These are phyloP conservation scores for Lithosia quadra DNA, from an alignment of 2,888 invertebrate species.

Conservation along the genomic window DNA sequence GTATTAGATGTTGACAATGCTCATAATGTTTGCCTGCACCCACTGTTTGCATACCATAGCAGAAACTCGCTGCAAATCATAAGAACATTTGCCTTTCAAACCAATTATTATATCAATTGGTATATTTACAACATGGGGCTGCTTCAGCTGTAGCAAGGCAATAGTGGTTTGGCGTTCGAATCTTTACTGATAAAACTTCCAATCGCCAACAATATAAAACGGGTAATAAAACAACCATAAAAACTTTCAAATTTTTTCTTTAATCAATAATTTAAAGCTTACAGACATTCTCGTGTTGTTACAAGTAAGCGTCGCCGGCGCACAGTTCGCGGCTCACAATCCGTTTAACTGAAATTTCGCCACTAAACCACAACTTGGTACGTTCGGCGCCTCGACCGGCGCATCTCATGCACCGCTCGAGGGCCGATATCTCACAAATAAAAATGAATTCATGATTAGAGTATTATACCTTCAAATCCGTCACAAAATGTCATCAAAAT, in stretches of 20 bases:
- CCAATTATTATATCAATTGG: no score
- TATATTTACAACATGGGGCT: no score
- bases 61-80: no score
- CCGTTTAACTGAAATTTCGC: constrained; percentile 71
- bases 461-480: constrained; percentile 59
- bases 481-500: constrained; percentile 60
- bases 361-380: constrained; percentile 60
- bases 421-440: constrained; percentile 51
- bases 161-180: no score
- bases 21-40: no score
- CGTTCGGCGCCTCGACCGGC: constrained; percentile 54
- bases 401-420: constrained; percentile 64
- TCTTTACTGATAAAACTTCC: no score
- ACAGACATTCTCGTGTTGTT: constrained; percentile 77
- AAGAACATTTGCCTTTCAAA: no score
- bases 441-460: constrained; percentile 65
- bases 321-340: constrained; percentile 53
- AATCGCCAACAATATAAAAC: not conserved
- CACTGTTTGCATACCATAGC: no score
- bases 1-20: no score
- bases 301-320: constrained; percentile 62
- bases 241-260: constrained; percentile 84
- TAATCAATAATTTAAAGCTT: constrained; percentile 87
- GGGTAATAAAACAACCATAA: constrained; percentile 65
- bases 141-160: no score